Evolutionary conservation across 2,113 vertebrate species (phyloP).

Genomic region (Glareola pratincola): DNA sequence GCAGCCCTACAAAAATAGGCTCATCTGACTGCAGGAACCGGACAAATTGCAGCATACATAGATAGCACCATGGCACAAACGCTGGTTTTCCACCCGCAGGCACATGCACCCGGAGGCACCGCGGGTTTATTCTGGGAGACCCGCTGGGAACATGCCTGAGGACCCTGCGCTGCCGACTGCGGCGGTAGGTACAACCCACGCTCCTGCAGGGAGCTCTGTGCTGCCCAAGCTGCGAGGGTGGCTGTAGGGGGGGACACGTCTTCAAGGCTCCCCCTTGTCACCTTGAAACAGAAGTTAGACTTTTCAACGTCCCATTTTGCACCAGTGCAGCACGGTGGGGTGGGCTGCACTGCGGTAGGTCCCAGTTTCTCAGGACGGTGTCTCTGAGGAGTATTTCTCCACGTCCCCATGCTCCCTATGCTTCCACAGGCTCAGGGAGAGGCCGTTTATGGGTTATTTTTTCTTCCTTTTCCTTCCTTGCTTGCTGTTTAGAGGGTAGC

Average conservation of each 20-base stretch:
- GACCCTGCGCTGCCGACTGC: not conserved
- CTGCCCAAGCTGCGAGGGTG: not conserved
- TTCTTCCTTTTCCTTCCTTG: not conserved
- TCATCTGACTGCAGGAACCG: not conserved
- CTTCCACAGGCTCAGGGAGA: not conserved
- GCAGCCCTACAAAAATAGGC: not conserved
- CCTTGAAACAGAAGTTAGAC: not conserved
- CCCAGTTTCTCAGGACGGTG: not conserved
- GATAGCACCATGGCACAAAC: not conserved
- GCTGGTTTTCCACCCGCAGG: not conserved
- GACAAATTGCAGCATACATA: not conserved
- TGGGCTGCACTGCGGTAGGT: not conserved
- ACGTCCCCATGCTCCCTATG: not conserved
- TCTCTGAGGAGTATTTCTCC: not conserved
- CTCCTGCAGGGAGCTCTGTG: accelerated
- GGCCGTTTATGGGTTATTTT: not conserved
- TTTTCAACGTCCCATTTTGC: not conserved
- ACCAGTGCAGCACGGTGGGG: not conserved
- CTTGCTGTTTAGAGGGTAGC: not conserved
- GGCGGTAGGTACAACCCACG: not conserved
- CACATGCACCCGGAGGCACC: not conserved
- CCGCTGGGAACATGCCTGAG: not conserved
- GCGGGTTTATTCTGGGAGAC: not conserved
- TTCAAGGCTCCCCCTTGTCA: not conserved
- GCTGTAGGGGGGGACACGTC: not conserved